Evolutionary conservation across 37 sponge, comb jelly and placozoan genomes (phyloP).

Genomic region (Hexactinellida sp.): DNA sequence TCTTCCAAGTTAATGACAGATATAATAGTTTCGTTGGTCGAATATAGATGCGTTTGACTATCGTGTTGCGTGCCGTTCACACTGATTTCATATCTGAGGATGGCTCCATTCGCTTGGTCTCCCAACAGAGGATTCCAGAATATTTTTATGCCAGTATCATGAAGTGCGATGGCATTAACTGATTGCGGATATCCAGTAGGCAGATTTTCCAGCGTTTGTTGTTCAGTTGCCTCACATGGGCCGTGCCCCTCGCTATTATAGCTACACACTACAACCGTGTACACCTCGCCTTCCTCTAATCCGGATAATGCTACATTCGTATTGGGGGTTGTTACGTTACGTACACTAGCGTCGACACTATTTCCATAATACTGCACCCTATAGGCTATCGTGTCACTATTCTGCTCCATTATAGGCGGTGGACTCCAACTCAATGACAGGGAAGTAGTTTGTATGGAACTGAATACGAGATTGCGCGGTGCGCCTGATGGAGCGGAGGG

Average conservation of each 20-base stretch:
- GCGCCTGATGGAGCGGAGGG: not conserved
- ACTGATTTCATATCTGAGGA: slow-evolving; percentile 2
- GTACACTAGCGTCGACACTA: not conserved
- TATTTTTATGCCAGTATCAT: not conserved
- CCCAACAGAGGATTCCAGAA: not conserved
- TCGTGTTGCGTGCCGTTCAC: slow-evolving; percentile 1
- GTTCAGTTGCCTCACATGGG: not conserved
- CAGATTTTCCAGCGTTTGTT: not conserved
- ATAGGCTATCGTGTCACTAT: not conserved
- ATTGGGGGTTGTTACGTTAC: not conserved
- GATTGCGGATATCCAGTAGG: slow-evolving; percentile 2
- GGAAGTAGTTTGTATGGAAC: not conserved
- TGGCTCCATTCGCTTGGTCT: not conserved
- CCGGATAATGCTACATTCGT: not conserved
- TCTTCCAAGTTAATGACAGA: not conserved
- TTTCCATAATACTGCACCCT: not conserved
- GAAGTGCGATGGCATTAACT: not conserved
- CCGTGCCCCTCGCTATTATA: not conserved
- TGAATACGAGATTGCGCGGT: not conserved
- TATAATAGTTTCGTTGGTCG: not conserved
- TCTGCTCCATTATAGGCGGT: not conserved
- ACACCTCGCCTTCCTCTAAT: not conserved
- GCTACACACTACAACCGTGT: not conserved
- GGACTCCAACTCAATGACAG: not conserved
- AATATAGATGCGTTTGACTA: not conserved